phyloP scores from a whole-genome alignment of 1,140 invertebrate genomes.

The Pogonognathellus flavescens region DNA sequence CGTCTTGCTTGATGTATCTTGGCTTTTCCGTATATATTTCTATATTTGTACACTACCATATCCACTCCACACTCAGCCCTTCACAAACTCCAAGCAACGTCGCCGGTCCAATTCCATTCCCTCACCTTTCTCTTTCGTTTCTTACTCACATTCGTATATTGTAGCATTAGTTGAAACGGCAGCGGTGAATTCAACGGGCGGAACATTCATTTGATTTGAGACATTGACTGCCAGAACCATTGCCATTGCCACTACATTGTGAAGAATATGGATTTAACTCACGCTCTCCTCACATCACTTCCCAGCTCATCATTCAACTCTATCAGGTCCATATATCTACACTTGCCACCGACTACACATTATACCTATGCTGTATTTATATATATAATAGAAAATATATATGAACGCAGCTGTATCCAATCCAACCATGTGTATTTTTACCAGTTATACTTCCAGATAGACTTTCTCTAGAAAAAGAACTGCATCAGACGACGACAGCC shows the following conservation, averaged over 20 bases:
- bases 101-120: background rate
- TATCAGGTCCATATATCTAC: constrained; percentile 8
- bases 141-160: background rate
- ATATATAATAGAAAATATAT: background rate
- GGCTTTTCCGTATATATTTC: background rate
- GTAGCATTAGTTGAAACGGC: constrained; percentile 5
- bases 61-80: background rate
- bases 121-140: constrained; percentile 25
- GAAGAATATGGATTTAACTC: constrained; percentile 47
- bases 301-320: constrained; percentile 45
- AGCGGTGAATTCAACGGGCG: constrained; percentile 10
- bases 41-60: background rate
- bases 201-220: constrained; percentile 40
- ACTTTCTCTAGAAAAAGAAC: no score
- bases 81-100: background rate
- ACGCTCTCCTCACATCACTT: constrained; percentile 40
- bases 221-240: constrained; percentile 15
- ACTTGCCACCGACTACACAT: background rate
- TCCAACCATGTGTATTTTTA: no score
- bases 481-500: background rate
- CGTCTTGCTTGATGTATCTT: background rate
- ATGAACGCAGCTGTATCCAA: no score
- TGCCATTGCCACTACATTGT: constrained; percentile 34
- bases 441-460: no score
- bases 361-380: background rate